Conservation (phyloP, 2,113 vertebrate genomes). For the Indicator indicator region DNA sequence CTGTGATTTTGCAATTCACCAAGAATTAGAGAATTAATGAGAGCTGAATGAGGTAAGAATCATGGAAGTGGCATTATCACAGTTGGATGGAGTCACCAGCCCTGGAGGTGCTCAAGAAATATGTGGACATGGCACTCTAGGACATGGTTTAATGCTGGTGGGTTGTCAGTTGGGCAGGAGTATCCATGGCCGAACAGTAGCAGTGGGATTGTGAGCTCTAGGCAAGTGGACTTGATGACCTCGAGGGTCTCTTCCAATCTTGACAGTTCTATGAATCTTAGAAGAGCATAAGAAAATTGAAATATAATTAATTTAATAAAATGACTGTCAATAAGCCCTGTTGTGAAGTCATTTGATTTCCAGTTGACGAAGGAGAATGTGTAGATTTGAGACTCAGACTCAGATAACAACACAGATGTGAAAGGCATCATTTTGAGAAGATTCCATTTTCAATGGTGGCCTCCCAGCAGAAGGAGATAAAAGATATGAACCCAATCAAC, state of each 20-base stretch:
- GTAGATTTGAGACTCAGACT: not conserved
- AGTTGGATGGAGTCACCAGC: not conserved
- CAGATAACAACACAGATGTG: not conserved
- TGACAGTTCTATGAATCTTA: not conserved
- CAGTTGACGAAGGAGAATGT: not conserved
- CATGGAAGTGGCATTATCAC: not conserved
- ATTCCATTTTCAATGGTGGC: not conserved
- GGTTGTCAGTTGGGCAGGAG: no score
- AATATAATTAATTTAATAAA: not conserved
- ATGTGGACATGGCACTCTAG: no score
- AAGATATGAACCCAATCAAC: conserved; percentile 1
- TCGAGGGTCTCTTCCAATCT: no score
- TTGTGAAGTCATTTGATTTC: not conserved
- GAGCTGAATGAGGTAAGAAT: not conserved
- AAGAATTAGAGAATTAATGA: not conserved
- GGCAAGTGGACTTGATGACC: no score
- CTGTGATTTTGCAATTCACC: not conserved
- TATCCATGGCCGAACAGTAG: no score
- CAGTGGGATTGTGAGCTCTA: no score
- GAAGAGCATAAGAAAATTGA: not conserved
- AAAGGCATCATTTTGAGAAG: not conserved
- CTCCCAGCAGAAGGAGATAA: not conserved
- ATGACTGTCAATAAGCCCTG: not conserved
- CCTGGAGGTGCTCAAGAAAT: no score
- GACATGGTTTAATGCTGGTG: no score